Base-by-base conservation (phyloP, 2,888 invertebrate genomes). In the Chrysolina americana region DNA sequence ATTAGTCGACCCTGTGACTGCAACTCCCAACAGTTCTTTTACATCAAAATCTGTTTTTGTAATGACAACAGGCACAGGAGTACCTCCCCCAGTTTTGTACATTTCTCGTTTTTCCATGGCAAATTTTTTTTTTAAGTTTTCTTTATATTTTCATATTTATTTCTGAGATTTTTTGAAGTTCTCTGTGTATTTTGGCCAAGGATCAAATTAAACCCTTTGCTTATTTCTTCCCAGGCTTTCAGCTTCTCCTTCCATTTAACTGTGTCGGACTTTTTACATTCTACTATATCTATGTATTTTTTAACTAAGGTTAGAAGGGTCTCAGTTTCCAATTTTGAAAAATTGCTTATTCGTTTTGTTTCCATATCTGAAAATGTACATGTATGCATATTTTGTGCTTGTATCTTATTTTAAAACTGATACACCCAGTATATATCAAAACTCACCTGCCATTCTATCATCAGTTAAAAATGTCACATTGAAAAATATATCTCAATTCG, bases 11-110 rank as follows among this genome's bases (percentile, higher is more conserved):
- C 65, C 65, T 48, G 65, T 66, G 23, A 50, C 50, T 15, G 65
- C 65, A n/a, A 47, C 65, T 44, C 65, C 65, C 19, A 66, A 48
- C 23, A 66, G 17, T 47, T 66, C 65, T 47, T 66, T 66, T 13
- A 66, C 50, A 28, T 44, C 21, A 23, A 48, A 23, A 48, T 66
- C 65, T 48, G 23, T 66, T 48, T n/a, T 11, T 10, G 65, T 47
- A 47, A 66, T 66, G 2, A 66, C 48, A 23, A 41, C 23, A 19
- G 28, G 48, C 50, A 17, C 23, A 23, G 44, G 17, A 48, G 17
- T 66, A 28, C 65, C 65, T 23, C 65, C 65, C 10, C 65, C 65
- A 66, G 65, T 66, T 47, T 66, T 66, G 15, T 66, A 66, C 19
- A 66, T 48, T 50, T 66, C 50, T 48, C 48, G 47, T 66, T 44